A percentile compares a stretch with the other conserved stretches of the same genome.
These are phyloP conservation scores for Calameuta idolon DNA, from an alignment of 2,888 invertebrate genomes.

Conservation along the genomic window DNA sequence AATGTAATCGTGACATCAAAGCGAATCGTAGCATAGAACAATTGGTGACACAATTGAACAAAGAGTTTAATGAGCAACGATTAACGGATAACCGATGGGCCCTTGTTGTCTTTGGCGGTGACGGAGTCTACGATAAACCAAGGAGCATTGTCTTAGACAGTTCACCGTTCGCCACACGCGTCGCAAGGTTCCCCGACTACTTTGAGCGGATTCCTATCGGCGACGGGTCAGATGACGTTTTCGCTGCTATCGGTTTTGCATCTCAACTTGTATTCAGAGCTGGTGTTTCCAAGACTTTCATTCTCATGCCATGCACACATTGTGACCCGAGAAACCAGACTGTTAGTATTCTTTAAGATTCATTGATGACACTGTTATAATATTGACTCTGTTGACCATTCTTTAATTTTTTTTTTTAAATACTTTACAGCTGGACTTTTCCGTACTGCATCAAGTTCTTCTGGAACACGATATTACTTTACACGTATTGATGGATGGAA, in stretches of 20 bases:
- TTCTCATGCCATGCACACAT: slow-evolving; percentile 83
- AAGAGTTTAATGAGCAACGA: slow-evolving; percentile 75
- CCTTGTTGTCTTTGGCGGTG: slow-evolving; percentile 85
- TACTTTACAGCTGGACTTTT: slow-evolving; percentile 79
- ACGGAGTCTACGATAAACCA: slow-evolving; percentile 78
- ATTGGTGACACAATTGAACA: slow-evolving; percentile 76
- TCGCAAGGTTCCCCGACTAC: slow-evolving; percentile 70
- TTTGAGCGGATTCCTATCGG: slow-evolving; percentile 79
- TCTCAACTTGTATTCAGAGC: slow-evolving; percentile 82
- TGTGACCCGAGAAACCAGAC: slow-evolving; percentile 79
- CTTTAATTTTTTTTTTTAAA: slow-evolving; percentile 34
- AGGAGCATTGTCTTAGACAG: slow-evolving; percentile 80
- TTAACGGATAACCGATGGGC: slow-evolving; percentile 83
- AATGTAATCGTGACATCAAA: slow-evolving; percentile 81
- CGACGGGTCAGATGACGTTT: slow-evolving; percentile 77
- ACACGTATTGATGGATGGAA: slow-evolving; percentile 86
- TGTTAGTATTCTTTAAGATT: slow-evolving; percentile 65
- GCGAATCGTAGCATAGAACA: slow-evolving; percentile 77
- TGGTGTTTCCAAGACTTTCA: slow-evolving; percentile 85
- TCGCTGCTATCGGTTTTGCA: slow-evolving; percentile 81
- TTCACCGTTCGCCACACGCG: slow-evolving; percentile 74
- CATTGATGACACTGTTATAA: not conserved
- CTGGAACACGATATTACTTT: slow-evolving; percentile 84
- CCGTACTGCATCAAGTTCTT: slow-evolving; percentile 84
- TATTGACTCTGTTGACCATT: not conserved